These are phyloP conservation scores for Sinopyrophorus schimmeli DNA, from an alignment of 2,888 invertebrate species.

Conservation along the genomic window DNA sequence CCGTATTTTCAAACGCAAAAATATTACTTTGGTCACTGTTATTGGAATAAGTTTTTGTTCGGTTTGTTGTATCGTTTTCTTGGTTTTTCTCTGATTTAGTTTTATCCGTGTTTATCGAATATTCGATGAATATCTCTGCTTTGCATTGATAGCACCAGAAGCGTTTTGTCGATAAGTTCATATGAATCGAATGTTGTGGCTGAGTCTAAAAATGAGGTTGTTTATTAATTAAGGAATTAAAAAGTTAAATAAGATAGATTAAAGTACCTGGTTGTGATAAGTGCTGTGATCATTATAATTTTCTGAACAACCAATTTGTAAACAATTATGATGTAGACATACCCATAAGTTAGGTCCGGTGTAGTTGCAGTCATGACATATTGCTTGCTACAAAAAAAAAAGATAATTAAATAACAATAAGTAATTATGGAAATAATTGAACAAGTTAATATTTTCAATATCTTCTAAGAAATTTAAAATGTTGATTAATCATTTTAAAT, in stretches of 20 bases:
- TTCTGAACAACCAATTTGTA: slow-evolving; percentile 81
- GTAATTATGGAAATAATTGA: not conserved
- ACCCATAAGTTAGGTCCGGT: slow-evolving; percentile 82
- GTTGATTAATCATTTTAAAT: slow-evolving; percentile 1
- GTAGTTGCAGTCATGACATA: slow-evolving; percentile 73
- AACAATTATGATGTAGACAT: slow-evolving; percentile 78
- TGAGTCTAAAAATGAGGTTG: slow-evolving; percentile 61
- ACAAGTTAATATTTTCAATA: not conserved
- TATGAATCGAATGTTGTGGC: slow-evolving; percentile 74
- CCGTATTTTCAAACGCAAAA: slow-evolving; percentile 35
- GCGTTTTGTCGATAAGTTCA: slow-evolving; percentile 81
- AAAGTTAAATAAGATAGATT: too few relatives aligned
- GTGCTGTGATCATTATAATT: slow-evolving; percentile 81
- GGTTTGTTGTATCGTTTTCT: too few relatives aligned
- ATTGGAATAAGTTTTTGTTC: too few relatives aligned
- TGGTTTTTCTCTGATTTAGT: slow-evolving; percentile 46
- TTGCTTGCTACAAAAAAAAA: slow-evolving; percentile 54
- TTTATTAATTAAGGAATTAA: too few relatives aligned
- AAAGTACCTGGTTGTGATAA: slow-evolving; percentile 74
- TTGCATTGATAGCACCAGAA: slow-evolving; percentile 91
- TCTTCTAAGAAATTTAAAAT: not conserved
- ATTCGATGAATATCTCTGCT: slow-evolving; percentile 64
- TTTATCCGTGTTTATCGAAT: not conserved
- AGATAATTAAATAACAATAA: not conserved
- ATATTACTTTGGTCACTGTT: slow-evolving; percentile 42